Conservation (phyloP, 2,797 vertebrate species). For the Melanotaenia maccullochi region DNA sequence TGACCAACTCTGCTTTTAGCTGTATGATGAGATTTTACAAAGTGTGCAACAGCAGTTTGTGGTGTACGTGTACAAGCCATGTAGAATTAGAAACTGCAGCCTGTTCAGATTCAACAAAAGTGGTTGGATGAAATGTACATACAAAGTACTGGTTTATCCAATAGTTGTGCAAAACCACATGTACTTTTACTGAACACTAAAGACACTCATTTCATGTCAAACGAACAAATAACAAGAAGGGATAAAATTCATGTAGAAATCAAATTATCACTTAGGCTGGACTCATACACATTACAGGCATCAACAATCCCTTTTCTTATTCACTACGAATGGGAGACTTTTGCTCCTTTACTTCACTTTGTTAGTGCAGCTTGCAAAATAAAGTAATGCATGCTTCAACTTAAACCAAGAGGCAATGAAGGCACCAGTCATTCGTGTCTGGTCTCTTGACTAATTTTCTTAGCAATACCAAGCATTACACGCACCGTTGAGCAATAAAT, state of each 20-base stretch:
- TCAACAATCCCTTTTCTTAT: neutral
- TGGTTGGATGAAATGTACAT: neutral
- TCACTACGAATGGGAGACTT: neutral
- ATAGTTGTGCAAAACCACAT: neutral
- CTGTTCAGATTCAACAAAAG: neutral
- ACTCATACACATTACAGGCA: neutral
- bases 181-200: neutral
- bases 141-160: neutral
- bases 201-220: neutral
- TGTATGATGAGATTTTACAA: neutral
- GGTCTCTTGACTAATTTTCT: neutral
- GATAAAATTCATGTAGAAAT: neutral
- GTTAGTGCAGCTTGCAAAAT: neutral
- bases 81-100: neutral
- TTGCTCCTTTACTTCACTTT: neutral
- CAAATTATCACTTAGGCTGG: neutral
- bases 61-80: neutral
- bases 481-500: neutral
- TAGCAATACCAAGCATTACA: neutral
- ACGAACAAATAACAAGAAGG: neutral
- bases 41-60: neutral
- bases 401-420: neutral
- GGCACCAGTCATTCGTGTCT: neutral
- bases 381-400: neutral
- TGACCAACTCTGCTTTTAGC: neutral